Evolutionary conservation across 2,797 vertebrate genomes (phyloP), one percentile per base, ranked within the genome.

Genomic region (Heterohyrax brucei): DNA sequence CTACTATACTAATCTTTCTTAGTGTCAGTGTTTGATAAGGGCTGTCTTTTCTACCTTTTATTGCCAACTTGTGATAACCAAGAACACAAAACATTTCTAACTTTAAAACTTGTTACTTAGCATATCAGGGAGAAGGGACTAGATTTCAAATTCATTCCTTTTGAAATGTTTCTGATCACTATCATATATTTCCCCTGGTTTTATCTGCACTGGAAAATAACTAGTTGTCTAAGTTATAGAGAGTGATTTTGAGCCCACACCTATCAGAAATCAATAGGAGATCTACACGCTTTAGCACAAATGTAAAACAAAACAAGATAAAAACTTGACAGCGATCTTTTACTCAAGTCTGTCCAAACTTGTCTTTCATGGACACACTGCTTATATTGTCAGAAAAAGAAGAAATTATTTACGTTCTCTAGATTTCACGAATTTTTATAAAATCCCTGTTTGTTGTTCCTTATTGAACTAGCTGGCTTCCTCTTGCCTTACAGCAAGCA

Each of bases 81-180:
- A 50, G 9, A 50, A 87, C 13, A 82, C 66, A 93, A 72, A 39
- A 14, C 21, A n/a, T 0, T 76, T 79, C 0, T 56, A 46, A 50
- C 1, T 3, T 1, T 64, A 19, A 22, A 4, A 79, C 24, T 30
- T 72, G 7, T 13, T 46, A 78, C 4, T 21, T 3, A 30, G 2
- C 7, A 5, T n/a, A 46, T 16, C 0, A 1, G 21, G 87, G 84
- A 12, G 28, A 80, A 68, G n/a, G 10, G 0, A 72, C 3, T 82
- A 2, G 12, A 68, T n/a, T 96, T 87, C 70, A 79, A 92, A 92
- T 30, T 84, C 16, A 44, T 19, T 56, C 28, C 4, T 68, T 93
- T 77, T 46, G 28, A 91, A 86, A 73, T 4, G 61, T 78, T 61
- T 39, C 21, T 53, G 62, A 22, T 61, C 18, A 73, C 19, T 70